These are phyloP conservation scores for Cygnus buccinator DNA, from an alignment of 2,113 vertebrate genomes.

Conservation along the genomic window DNA sequence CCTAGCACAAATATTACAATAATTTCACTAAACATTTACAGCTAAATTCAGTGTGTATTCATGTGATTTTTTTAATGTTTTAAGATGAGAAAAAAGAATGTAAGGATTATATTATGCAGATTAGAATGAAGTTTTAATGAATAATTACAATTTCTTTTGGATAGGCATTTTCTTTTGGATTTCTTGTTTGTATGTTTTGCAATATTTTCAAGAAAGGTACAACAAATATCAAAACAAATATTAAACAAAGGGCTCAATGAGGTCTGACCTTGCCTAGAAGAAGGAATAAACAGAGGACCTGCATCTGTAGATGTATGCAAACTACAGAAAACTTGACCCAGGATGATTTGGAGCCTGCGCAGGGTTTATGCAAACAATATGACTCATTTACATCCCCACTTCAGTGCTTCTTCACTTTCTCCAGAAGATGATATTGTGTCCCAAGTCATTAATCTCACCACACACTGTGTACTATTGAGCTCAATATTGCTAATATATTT, in stretches of 20 bases:
- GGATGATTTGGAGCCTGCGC: not conserved
- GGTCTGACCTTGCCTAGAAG: not conserved
- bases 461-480: not conserved
- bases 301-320: not conserved
- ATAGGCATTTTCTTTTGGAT: not conserved
- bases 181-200: not conserved
- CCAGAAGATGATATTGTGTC: not conserved
- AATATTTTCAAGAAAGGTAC: not conserved
- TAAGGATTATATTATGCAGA: not conserved
- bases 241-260: not conserved
- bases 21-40: not conserved
- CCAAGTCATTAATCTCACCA: conserved; percentile 4
- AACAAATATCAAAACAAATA: not conserved
- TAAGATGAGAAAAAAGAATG: rapidly evolving
- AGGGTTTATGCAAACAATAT: not conserved
- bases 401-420: not conserved
- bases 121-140: not conserved
- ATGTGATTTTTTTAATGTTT: not conserved
- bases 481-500: not conserved
- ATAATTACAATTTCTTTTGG: not conserved
- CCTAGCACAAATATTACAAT: not conserved
- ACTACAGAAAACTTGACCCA: not conserved
- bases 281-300: not conserved
- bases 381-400: not conserved
- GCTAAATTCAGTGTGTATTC: not conserved